These are phyloP conservation scores for Agelas oroides DNA, from an alignment of 37 sponge, comb jelly and placozoan species.

Conservation along the genomic window DNA sequence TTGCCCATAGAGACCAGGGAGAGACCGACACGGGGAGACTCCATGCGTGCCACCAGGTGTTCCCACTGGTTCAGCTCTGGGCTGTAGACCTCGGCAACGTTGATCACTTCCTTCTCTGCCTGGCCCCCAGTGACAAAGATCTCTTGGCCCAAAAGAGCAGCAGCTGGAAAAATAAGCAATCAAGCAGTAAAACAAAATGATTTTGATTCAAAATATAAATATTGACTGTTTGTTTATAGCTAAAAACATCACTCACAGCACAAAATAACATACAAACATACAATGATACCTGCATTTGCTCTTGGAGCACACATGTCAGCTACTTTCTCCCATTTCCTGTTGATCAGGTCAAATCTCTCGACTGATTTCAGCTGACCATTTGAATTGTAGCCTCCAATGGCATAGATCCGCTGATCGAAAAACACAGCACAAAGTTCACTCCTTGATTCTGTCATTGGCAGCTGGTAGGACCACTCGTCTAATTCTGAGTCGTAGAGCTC, in stretches of 20 bases:
- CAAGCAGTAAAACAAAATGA: no score
- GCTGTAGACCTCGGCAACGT: conserved; percentile 70
- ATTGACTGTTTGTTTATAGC: no score
- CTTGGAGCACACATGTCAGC: conserved; percentile 73
- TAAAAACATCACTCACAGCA: no score
- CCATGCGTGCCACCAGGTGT: conserved; percentile 56
- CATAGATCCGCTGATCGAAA: conserved; percentile 72
- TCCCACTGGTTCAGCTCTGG: conserved; percentile 77
- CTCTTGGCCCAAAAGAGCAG: conserved; percentile 71
- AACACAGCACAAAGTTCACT: conserved; percentile 68
- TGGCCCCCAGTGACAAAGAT: conserved; percentile 86
- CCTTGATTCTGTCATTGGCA: conserved; percentile 73
- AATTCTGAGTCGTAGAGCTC: conserved; percentile 69
- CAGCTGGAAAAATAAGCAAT: conserved; percentile 30
- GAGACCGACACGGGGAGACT: conserved; percentile 56
- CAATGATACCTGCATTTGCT: conserved; percentile 75
- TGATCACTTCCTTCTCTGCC: conserved; percentile 63
- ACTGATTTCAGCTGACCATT: conserved; percentile 58
- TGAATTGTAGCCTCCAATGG: conserved; percentile 74
- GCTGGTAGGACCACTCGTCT: conserved; percentile 72
- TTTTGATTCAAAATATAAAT: no score
- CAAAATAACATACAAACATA: no score
- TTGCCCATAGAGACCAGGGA: conserved; percentile 73
- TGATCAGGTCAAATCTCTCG: conserved; percentile 80
- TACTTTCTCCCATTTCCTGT: conserved; percentile 71